A percentile compares a stretch with the other conserved stretches of the same genome.
These are phyloP conservation scores for Bucorvus abyssinicus DNA, from an alignment of 2,797 vertebrate genomes.

Conservation along the genomic window DNA sequence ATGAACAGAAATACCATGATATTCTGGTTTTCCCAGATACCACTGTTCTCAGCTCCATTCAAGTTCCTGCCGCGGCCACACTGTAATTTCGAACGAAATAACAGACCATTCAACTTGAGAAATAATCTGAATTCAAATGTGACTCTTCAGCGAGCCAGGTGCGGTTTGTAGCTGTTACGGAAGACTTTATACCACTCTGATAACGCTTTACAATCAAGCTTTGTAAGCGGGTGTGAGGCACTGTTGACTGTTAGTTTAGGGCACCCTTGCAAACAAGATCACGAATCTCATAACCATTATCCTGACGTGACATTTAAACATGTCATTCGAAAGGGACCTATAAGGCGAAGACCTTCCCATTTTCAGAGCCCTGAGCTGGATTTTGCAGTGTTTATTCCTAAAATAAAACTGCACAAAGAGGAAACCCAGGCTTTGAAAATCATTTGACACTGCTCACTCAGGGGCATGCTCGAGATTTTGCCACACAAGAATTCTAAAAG, in stretches of 20 bases:
- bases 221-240: not conserved
- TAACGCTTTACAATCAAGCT: not conserved
- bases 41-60: not conserved
- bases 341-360: not conserved
- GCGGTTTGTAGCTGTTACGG: not conserved
- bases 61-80: not conserved
- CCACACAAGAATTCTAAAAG: not conserved
- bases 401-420: slow-evolving; percentile 24
- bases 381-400: not conserved
- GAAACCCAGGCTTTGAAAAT: not conserved
- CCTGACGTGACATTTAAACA: not conserved
- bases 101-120: not conserved
- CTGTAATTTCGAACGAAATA: not conserved
- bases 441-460: not conserved
- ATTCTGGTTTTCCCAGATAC: not conserved
- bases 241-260: not conserved
- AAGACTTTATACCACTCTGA: not conserved
- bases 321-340: not conserved
- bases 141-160: not conserved
- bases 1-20: not conserved
- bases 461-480: not conserved
- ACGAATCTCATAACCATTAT: not conserved
- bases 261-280: not conserved
- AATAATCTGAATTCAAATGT: not conserved
- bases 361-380: not conserved